Conservation (phyloP, 2,888 invertebrate genomes). For the Cosmorhoe ocellata region DNA sequence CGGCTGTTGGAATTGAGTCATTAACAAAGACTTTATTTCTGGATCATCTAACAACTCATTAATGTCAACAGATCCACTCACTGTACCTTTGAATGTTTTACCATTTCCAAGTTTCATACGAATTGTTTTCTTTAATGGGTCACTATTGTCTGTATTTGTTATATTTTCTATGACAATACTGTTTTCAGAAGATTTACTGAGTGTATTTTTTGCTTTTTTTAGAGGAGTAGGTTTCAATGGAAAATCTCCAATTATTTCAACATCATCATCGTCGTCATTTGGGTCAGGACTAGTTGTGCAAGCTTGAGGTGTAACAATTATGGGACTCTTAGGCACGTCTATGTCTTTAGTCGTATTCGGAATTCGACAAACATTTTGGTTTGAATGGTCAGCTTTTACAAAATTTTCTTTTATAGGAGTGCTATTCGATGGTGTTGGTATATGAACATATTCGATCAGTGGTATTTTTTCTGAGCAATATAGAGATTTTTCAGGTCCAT, state of each 20-base stretch:
- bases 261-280: conserved; percentile 6
- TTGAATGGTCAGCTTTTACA: background rate
- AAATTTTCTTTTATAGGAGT: background rate
- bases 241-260: conserved; percentile 5
- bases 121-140: conserved; percentile 49
- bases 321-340: background rate
- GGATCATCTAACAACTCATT: conserved; percentile 58
- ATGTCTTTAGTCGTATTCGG: background rate
- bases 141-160: conserved; percentile 26
- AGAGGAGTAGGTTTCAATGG: background rate
- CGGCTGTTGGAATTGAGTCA: conserved; percentile 36
- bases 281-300: background rate
- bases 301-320: background rate
- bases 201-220: background rate
- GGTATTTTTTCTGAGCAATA: background rate
- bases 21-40: conserved; percentile 48
- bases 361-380: background rate
- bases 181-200: conserved; percentile 37
- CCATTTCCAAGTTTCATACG: conserved; percentile 61
- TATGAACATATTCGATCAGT: background rate
- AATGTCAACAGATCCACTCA: conserved; percentile 53
- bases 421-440: background rate
- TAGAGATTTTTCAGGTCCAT: background rate
- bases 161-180: conserved; percentile 52
- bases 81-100: conserved; percentile 59